Evolutionary conservation across 2,888 invertebrate genomes (phyloP).

Genomic region (Ectobius pallidus): DNA sequence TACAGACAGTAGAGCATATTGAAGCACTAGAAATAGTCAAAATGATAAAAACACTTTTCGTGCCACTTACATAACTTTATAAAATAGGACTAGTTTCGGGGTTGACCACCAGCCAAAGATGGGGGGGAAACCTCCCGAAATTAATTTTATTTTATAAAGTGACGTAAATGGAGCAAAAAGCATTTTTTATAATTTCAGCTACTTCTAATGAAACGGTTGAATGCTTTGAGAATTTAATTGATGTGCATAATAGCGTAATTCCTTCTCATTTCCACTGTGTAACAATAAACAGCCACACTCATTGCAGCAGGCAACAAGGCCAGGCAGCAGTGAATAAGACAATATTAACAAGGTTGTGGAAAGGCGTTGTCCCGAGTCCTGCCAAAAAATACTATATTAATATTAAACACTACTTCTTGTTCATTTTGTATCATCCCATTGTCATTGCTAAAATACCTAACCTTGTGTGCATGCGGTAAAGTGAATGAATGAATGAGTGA

Average conservation of each 20-base stretch:
- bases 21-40: too few species aligned
- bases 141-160: too few species aligned
- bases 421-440: constrained; percentile 5
- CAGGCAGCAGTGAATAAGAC: background rate
- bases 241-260: background rate
- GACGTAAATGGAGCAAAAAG: too few species aligned
- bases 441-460: constrained; percentile 1
- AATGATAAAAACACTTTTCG: too few species aligned
- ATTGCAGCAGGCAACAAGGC: background rate
- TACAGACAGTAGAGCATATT: too few species aligned
- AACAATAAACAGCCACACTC: background rate
- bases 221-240: background rate
- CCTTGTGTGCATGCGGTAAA: background rate
- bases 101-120: too few species aligned
- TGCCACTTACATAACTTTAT: too few species aligned
- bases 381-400: constrained; percentile 6
- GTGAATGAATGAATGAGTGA: background rate
- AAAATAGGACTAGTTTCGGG: too few species aligned
- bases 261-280: too few species aligned
- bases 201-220: too few species aligned
- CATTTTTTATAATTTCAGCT: too few species aligned
- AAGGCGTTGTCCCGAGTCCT: constrained; percentile 6
- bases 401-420: constrained; percentile 2
- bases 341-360: constrained; percentile 1
- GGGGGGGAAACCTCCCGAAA: too few species aligned